Base-by-base conservation (phyloP, 2,888 invertebrate species). In the Synanthedon formicaeformis region DNA sequence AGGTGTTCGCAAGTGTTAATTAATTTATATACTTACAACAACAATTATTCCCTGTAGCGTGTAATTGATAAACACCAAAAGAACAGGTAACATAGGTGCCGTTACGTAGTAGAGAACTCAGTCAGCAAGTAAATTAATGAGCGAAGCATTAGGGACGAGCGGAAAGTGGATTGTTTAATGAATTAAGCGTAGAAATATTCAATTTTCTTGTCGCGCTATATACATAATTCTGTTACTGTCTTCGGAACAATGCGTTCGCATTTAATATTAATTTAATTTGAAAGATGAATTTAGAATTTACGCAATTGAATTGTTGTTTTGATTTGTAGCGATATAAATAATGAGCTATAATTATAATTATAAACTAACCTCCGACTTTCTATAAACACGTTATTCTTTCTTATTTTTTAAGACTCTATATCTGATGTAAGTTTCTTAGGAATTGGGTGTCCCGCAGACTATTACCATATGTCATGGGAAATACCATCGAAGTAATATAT, bases 1-100 rank as follows among this genome's bases (percentile, higher is more conserved):
- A 78, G 75, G 75, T 80, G 78, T 71, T 75, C 65, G 62, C 67
- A 65, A 73, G 68, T 71, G 72, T 74, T 77, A 76, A 78, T 80
- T 76, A 78, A 81, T 80, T 72, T 70, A 75, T 66, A 63, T 66
- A 67, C 60, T 34, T 34, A 50, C 50, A 61, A 59, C 61, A 56
- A 56, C 60, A 69, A 75, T 76, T 73, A 74, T 78, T 69, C 68
- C 65, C 61, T 65, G 66, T 69, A 61, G 66, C 65, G 60, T 60
- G 68, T 71, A 70, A 78, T 75, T 77, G 71, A 75, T 75, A 72
- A 76, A 74, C 71, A 74, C 69, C 67, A 62, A 70, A 71, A 69
- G 65, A 62, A 65, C 61, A 49, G 56, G 54, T 57, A 55, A 60
- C 58, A 58, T 65, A 61, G 71, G 66, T 73, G 73, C 74, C 69